Percentiles rank a stretch among this genome's conserved stretches.
Conservation (phyloP, 1,140 invertebrate genomes). For the Camponotus floridanus region DNA sequence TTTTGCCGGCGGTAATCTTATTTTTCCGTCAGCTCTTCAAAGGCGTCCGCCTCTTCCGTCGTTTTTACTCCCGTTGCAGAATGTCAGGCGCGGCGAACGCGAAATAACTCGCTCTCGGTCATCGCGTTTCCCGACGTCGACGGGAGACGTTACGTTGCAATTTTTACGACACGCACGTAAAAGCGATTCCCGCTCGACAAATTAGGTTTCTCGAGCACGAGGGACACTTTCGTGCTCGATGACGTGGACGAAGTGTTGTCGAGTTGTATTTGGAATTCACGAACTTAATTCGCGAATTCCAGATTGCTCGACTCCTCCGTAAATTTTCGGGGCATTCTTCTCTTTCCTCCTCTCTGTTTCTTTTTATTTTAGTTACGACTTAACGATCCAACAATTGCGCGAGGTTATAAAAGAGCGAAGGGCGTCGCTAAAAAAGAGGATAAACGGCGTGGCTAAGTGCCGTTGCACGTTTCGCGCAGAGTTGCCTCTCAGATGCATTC, state of each 20-base stretch:
- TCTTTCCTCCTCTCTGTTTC: neutral
- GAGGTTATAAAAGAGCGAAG: slow-evolving; percentile 35
- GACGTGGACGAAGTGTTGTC: slow-evolving; percentile 31
- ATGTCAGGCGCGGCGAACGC: slow-evolving; percentile 36
- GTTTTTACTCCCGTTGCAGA: slow-evolving; percentile 61
- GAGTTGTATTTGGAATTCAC: slow-evolving; percentile 18
- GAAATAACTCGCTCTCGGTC: slow-evolving; percentile 67
- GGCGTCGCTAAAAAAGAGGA: slow-evolving; percentile 35
- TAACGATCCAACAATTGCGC: slow-evolving; percentile 41
- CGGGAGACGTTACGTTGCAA: slow-evolving; percentile 57
- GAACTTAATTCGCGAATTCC: neutral
- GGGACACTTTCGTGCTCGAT: slow-evolving; percentile 20
- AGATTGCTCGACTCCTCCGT: slow-evolving; percentile 17
- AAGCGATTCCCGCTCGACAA: slow-evolving; percentile 47
- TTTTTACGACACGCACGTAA: slow-evolving; percentile 60
- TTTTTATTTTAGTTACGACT: slow-evolving; percentile 21
- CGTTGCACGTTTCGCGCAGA: slow-evolving; percentile 27
- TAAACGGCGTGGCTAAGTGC: slow-evolving; percentile 44
- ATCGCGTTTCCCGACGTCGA: slow-evolving; percentile 30
- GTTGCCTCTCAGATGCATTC: neutral
- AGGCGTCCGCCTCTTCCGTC: slow-evolving; percentile 12
- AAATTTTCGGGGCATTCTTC: neutral
- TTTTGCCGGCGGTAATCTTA: slow-evolving; percentile 39
- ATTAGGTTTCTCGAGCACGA: slow-evolving; percentile 57
- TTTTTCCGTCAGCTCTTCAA: slow-evolving; percentile 61